Evolutionary conservation across 2,113 vertebrate genomes (phyloP), one percentile per base, ranked within the genome.

Genomic region (Rhinoderma darwinii): DNA sequence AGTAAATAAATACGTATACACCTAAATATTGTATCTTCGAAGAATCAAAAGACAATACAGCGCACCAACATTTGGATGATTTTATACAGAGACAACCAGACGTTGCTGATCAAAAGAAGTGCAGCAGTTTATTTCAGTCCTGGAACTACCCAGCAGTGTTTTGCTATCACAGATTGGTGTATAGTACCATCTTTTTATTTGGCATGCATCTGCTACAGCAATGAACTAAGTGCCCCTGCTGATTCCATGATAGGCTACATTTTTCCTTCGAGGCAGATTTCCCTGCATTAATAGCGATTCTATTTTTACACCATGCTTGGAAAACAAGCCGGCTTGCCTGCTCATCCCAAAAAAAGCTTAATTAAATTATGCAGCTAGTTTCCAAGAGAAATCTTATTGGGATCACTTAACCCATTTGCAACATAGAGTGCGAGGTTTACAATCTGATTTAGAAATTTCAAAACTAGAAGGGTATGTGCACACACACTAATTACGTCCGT

Each of bases 141-240:
- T 80, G 32, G 3, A 72, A 51, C 75, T 80, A 63, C 35, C 79
- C 61, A 80, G n/a, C 61, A 86, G 75, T 72, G 76, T 75, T 86
- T 86, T 43, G 47, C 30, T 86, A 86, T 63, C 76, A 72, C 75
- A 79, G 76, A 79, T 70, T 86, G 44, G 41, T 72, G 50, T 54
- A 54, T 25, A 76, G 72, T 80, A 18, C 84, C 59, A 86, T 86
- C 76, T 80, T 63, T 80, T 56, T 72, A 72, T 68, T 79, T 86
- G 72, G 84, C 44, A 78, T 80, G 75, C 84, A 86, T 79, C 84
- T 86, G 84, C 84, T 72, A 56, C 44, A 86, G 84, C 63, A 86
- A 80, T 86, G 47, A 79, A 56, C 75, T 66, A 56, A 80, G 84
- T 54, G 76, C 84, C 76, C 84, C 84, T 47, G 84, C 84, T 86